Evolutionary conservation across 2,888 invertebrate genomes (phyloP).

Genomic region (Trilocha varians): DNA sequence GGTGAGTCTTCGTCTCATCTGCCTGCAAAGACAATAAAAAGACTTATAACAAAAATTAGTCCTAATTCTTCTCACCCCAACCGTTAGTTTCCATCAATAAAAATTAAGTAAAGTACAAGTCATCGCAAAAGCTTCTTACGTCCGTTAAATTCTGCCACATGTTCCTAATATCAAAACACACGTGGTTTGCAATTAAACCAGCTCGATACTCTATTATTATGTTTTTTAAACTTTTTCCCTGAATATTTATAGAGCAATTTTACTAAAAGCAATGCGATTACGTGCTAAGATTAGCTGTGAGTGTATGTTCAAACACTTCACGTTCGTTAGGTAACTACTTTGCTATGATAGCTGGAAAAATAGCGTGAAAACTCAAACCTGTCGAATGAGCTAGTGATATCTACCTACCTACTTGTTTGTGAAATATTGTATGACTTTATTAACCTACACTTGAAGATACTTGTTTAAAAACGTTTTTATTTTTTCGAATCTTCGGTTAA

Average conservation of each 20-base stretch:
- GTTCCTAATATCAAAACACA: slow-evolving; percentile 33
- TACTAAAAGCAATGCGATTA: slow-evolving; percentile 62
- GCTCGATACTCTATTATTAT: slow-evolving; percentile 54
- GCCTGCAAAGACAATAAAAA: too few relatives aligned
- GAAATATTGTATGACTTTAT: too few relatives aligned
- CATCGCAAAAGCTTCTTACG: slow-evolving; percentile 1
- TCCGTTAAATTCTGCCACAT: slow-evolving; percentile 14
- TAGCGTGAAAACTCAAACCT: too few relatives aligned
- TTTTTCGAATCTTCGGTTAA: too few relatives aligned
- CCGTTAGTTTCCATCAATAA: too few relatives aligned
- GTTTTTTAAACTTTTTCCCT: slow-evolving; percentile 48
- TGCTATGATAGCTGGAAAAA: background rate
- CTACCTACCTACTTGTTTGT: too few relatives aligned
- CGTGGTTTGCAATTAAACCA: slow-evolving; percentile 55
- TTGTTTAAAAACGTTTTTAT: too few relatives aligned
- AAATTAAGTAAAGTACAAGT: slow-evolving; percentile 3
- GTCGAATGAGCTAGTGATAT: too few relatives aligned
- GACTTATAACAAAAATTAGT: too few relatives aligned
- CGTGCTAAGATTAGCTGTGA: slow-evolving; percentile 29
- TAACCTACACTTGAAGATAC: too few relatives aligned
- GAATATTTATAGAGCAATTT: slow-evolving; percentile 70
- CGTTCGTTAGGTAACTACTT: too few relatives aligned
- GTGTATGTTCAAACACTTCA: background rate
- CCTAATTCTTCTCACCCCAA: background rate
- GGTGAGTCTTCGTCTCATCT: too few relatives aligned